Conservation (phyloP, 2,113 vertebrate genomes). For the Ursus arctos region DNA sequence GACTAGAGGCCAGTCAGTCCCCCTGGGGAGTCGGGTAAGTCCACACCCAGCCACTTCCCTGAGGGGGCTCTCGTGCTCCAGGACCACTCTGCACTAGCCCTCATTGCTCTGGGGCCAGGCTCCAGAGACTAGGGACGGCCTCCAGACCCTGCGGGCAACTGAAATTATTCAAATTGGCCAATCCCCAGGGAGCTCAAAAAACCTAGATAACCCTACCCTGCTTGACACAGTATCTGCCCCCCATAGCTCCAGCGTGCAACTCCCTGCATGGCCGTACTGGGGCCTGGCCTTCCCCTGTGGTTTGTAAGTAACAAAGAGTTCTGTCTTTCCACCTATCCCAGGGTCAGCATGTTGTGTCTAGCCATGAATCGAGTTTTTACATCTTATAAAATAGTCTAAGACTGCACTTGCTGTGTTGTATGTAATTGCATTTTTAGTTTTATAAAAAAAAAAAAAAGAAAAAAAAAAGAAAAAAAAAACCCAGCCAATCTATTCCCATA, state of each 20-base stretch:
- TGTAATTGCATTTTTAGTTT: background rate
- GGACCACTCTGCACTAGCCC: background rate
- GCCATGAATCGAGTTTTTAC: background rate
- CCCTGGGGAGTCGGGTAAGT: background rate
- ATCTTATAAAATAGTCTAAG: background rate
- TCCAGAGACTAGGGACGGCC: rapidly evolving
- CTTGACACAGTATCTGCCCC: background rate
- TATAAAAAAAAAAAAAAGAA: background rate
- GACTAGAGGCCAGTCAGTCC: background rate
- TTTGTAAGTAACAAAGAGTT: background rate
- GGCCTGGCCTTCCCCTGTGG: background rate
- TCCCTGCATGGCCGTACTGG: background rate
- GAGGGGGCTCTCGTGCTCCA: background rate
- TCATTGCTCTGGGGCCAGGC: background rate
- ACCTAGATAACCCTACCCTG: background rate
- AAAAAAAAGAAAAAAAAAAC: too few species aligned
- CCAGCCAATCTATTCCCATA: background rate
- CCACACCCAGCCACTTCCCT: background rate
- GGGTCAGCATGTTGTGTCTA: background rate
- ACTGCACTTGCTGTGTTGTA: too few species aligned
- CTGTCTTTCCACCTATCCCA: background rate
- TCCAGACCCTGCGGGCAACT: background rate
- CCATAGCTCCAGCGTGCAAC: background rate
- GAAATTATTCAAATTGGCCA: background rate
- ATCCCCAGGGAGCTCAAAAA: background rate